Evolutionary conservation across 35 echinoderm and acorn worm genomes (phyloP).

Genomic region (Strongylocentrotus purpuratus): DNA sequence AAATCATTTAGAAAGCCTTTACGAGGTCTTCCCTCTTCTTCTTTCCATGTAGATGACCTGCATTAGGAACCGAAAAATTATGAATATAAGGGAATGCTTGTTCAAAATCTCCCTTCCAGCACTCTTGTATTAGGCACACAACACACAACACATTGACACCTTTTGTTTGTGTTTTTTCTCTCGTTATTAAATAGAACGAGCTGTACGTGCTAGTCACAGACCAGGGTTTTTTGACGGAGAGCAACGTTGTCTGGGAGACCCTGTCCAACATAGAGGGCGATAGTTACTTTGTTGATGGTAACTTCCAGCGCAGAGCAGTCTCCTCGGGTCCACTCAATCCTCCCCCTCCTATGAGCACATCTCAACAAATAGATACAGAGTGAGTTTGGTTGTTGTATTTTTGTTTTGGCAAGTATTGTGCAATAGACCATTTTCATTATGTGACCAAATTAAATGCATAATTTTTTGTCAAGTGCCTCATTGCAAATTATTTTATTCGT

Average conservation of each 20-base stretch:
- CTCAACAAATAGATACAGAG: constrained; percentile 92
- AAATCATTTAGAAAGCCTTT: too few species aligned
- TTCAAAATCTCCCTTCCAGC: not conserved
- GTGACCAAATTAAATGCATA: too few species aligned
- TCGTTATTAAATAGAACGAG: constrained; percentile 53
- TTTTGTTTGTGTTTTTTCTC: not conserved
- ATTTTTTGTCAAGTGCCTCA: too few species aligned
- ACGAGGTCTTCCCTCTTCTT: too few species aligned
- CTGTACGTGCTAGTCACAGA: constrained; percentile 90
- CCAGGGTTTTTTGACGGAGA: constrained; percentile 91
- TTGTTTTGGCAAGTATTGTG: too few species aligned
- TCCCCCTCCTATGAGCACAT: constrained; percentile 68
- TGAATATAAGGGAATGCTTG: not conserved
- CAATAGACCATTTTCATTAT: too few species aligned
- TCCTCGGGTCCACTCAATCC: constrained; percentile 25
- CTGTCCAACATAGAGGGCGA: constrained; percentile 93
- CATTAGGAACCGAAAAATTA: too few species aligned
- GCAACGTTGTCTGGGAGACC: constrained; percentile 94
- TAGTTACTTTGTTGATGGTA: constrained; percentile 84
- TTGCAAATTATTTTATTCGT: too few species aligned
- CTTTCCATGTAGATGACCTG: too few species aligned
- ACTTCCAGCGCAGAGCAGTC: constrained; percentile 64
- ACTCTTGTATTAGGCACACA: not conserved
- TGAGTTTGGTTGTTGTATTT: constrained; percentile 48
- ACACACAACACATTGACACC: too few species aligned